Conservation (phyloP, 2,888 invertebrate species). For the Latrodectus hesperus region DNA sequence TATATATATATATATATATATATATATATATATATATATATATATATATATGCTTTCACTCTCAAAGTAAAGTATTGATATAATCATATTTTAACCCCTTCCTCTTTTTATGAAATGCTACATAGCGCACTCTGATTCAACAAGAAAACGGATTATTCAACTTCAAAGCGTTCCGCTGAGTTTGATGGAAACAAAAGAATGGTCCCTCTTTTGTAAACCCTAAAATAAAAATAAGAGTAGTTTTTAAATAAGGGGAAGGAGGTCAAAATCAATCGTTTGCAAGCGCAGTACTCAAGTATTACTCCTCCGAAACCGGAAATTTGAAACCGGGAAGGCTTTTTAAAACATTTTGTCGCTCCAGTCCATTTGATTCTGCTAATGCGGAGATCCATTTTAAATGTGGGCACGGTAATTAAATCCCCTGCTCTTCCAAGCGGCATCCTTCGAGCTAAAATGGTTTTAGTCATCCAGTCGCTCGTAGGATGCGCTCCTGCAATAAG, state of each 20-base stretch:
- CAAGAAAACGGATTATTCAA: background rate
- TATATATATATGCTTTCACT: too few relatives aligned
- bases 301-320: slow-evolving; percentile 18
- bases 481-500: too few relatives aligned
- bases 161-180: slow-evolving; percentile 44
- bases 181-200: slow-evolving; percentile 25
- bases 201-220: slow-evolving; percentile 10
- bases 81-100: too few relatives aligned
- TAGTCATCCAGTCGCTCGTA: background rate
- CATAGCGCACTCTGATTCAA: background rate
- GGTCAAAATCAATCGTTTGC: slow-evolving; percentile 39
- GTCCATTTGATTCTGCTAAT: slow-evolving; percentile 37
- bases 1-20: too few relatives aligned
- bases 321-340: slow-evolving; percentile 22
- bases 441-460: slow-evolving; percentile 6
- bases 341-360: slow-evolving; percentile 42
- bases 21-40: too few relatives aligned
- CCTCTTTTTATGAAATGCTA: background rate
- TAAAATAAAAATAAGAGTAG: background rate
- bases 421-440: background rate
- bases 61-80: too few relatives aligned
- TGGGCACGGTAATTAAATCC: slow-evolving; percentile 40
- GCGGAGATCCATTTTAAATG: slow-evolving; percentile 25
- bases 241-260: background rate
- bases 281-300: slow-evolving; percentile 33